Base-by-base conservation (phyloP, 2,888 invertebrate species). In the Lasius fuliginosus region DNA sequence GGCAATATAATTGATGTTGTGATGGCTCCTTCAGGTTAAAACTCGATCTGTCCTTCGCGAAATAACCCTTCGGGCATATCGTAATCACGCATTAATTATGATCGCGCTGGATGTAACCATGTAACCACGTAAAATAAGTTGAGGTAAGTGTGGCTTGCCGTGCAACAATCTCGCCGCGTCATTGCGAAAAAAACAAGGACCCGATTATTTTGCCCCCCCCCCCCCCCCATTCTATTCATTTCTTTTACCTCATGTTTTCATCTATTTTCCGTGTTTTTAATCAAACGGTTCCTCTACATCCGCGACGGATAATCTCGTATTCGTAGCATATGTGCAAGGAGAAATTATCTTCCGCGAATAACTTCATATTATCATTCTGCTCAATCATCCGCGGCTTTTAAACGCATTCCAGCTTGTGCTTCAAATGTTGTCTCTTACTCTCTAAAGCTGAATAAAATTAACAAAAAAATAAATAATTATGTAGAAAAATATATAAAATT, bases 41-140 rank as follows among this genome's bases (percentile, higher is more conserved):
- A 65, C 65, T 40, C 40, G 65, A 60, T 69, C 56, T 69, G 18
- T 79, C 60, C 36, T 71, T 71, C 23, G 46, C 46, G 42, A 76
- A 58, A 46, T 30, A 64, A 75, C 11, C 65, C 82, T 49, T 56
- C 67, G 23, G 67, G 76, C n/a, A 82, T 56, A 74, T 65, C 83
- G 85, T 90, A 89, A 91, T 89, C 86, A 86, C 83, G 89, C 77
- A 86, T 90, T 91, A 89, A 90, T 90, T 89, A 88, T 89, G 82
- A 85, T 87, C 85, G 82, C 81, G 86, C 85, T 77, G 42, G 68
- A 67, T 77, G 84, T 84, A 89, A 83, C 81, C 82, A 71, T 68
- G 68, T 40, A 82, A 83, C 23, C 23, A 23, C 36, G 36, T 36
- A 36, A 36, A 87, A 89, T 65, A 76, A 69, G 56, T 67, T 64